Base-by-base conservation (phyloP, 2,888 invertebrate species). In the Caenorhabditis sp. region DNA sequence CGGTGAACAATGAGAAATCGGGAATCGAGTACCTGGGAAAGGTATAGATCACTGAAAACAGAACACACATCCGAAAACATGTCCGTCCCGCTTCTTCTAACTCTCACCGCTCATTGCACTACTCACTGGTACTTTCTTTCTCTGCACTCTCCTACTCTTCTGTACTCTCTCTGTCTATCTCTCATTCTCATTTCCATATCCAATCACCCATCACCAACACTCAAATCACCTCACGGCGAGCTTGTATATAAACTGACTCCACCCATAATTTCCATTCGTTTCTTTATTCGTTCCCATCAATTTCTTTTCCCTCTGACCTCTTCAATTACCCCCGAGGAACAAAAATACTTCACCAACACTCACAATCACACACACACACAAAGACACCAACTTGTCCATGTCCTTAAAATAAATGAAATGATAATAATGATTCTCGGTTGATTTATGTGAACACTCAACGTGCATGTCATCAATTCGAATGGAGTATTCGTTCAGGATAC, bases 11-110 rank as follows among this genome's bases (percentile, higher is more conserved):
- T 18, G 71, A 81, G 56, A 80, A 80, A 51, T 65, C 56, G 20
- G 80, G 80, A 35, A 55, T 80, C 35, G 74, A 80, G 65, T 80
- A 80, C 74, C 64, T 76, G 22, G 81, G 81, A 67, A 76, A 77
- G 81, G 81, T 81, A 81, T 81, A 77, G 56, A n/a, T 15, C 22
- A 53, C 53, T 53, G 24, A 53, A 22, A n/a, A n/a, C 6, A 8
- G 20, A 50, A 24, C 22, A 53, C 22, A 53, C 26, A 51, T 28
- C 28, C 47, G 37, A 60, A 61, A 55, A 26, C 28, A 28, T 64
- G 60, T 67, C 60, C 74, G 67, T 74, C 60, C 40, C 61, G 65
- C 64, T 76, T 67, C 68, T 74, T 37, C 28, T 68, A 67, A 51
- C 51, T 50, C 32, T 32, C 26, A 62, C 55, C 53, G 47, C 65